phyloP scores from a whole-genome alignment of 2,888 invertebrate genomes.

The Phania funesta region DNA sequence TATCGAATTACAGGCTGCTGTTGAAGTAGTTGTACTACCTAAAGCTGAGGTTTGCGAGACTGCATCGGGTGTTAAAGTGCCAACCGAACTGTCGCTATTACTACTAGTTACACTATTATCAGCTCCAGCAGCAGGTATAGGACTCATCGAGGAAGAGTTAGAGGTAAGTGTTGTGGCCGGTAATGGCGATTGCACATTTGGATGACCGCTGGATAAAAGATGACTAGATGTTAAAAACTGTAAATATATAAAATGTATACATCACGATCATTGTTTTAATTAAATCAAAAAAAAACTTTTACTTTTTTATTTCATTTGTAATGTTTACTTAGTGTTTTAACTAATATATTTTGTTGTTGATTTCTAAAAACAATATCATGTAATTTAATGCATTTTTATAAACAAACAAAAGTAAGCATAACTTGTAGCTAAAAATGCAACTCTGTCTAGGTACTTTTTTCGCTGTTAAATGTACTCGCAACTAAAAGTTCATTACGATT shows the following conservation, averaged over 20 bases:
- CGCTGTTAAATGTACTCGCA: conserved; percentile 3
- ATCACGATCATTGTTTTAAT: conserved; percentile 7
- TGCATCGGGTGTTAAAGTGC: conserved; percentile 67
- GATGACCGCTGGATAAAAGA: conserved; percentile 57
- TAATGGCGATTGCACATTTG: conserved; percentile 67
- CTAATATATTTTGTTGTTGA: conserved; percentile 8
- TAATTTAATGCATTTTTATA: conserved; percentile 49
- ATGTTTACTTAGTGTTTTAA: conserved; percentile 23
- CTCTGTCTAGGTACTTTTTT: conserved; percentile 28
- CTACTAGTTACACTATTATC: conserved; percentile 58
- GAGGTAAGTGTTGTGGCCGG: conserved; percentile 73
- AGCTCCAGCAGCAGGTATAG: conserved; percentile 79
- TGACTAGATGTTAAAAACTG: conserved; percentile 69
- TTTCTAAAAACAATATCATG: conserved; percentile 54
- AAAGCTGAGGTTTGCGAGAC: conserved; percentile 75
- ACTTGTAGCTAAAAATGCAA: conserved; percentile 25
- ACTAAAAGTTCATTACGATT: conserved; percentile 62
- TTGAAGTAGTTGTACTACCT: conserved; percentile 71
- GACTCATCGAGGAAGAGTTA: conserved; percentile 79
- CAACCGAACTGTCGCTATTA: conserved; percentile 63
- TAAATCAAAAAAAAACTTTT: conserved; percentile 46
- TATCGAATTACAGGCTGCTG: conserved; percentile 45
- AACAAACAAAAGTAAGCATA: conserved; percentile 16
- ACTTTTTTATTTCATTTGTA: conserved; percentile 52
- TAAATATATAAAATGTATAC: conserved; percentile 34